These are phyloP conservation scores for Cyphomyrus discorhynchus DNA, from an alignment of 2,113 vertebrate species.

Conservation along the genomic window DNA sequence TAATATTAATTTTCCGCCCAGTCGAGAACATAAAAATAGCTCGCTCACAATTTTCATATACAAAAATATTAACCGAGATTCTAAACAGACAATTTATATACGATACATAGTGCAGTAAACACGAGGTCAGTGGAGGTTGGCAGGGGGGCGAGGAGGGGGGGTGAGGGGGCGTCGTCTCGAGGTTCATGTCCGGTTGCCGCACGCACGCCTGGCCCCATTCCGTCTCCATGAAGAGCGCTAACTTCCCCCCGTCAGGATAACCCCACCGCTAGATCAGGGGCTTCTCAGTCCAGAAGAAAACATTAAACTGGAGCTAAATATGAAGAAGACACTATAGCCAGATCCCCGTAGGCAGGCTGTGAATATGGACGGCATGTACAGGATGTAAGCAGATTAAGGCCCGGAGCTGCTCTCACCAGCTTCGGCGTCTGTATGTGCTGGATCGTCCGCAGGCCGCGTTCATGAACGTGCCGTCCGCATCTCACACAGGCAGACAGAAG, in stretches of 20 bases:
- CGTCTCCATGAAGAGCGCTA: neutral
- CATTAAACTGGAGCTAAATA: neutral
- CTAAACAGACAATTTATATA: neutral
- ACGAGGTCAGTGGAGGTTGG: neutral
- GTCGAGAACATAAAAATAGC: neutral
- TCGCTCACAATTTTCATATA: neutral
- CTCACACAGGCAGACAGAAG: neutral
- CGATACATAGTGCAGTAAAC: neutral
- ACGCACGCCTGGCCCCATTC: neutral
- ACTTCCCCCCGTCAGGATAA: neutral
- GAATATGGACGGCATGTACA: neutral
- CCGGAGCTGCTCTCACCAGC: neutral
- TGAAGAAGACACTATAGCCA: neutral
- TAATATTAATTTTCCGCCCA: neutral
- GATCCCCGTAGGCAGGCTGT: neutral
- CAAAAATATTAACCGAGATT: neutral
- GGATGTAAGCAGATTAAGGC: neutral
- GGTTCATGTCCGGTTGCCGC: neutral
- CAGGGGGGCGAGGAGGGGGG: neutral
- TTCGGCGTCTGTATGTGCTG: neutral
- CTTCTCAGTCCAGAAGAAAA: neutral
- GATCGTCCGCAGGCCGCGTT: neutral
- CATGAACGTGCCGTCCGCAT: neutral
- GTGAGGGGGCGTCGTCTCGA: neutral
- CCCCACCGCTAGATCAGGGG: neutral